Percentiles rank a stretch among this genome's conserved stretches.
Conservation (phyloP, 2,888 invertebrate species). For the Apocheima hispidaria region DNA sequence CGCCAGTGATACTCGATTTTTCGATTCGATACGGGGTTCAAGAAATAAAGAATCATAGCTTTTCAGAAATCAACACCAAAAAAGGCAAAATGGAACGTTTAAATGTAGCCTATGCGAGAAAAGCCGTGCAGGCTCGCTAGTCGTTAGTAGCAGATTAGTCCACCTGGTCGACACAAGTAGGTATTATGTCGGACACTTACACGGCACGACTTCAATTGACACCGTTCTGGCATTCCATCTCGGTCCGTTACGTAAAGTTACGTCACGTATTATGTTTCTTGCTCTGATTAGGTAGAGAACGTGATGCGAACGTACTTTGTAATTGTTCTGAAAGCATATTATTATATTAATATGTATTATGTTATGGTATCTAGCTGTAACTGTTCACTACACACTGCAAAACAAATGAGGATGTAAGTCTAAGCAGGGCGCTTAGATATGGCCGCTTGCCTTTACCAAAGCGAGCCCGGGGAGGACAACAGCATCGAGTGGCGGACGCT, state of each 20-base stretch:
- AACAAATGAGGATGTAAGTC: background rate
- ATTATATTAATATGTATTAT: slow-evolving; percentile 9
- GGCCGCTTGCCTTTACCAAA: no score
- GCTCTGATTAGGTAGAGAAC: slow-evolving; percentile 34
- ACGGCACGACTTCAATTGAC: slow-evolving; percentile 36
- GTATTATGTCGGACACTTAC: slow-evolving; percentile 22
- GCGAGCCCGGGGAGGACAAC: no score
- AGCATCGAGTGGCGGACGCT: no score
- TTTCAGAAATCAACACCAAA: no score
- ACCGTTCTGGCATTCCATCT: slow-evolving; percentile 42
- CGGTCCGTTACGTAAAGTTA: slow-evolving; percentile 38
- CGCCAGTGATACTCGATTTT: no score
- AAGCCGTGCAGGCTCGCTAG: no score
- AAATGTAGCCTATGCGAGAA: no score
- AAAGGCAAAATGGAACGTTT: no score
- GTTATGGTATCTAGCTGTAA: background rate
- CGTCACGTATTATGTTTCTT: slow-evolving; percentile 37
- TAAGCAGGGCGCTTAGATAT: no score
- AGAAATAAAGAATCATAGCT: no score
- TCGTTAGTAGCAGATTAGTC: background rate
- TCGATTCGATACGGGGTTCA: no score
- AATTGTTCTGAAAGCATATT: slow-evolving; percentile 23
- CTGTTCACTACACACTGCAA: background rate
- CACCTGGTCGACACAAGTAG: background rate
- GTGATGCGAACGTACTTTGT: slow-evolving; percentile 11